Evolutionary conservation across 2,113 vertebrate genomes (phyloP).

Genomic region (Dolichotis patagonum): DNA sequence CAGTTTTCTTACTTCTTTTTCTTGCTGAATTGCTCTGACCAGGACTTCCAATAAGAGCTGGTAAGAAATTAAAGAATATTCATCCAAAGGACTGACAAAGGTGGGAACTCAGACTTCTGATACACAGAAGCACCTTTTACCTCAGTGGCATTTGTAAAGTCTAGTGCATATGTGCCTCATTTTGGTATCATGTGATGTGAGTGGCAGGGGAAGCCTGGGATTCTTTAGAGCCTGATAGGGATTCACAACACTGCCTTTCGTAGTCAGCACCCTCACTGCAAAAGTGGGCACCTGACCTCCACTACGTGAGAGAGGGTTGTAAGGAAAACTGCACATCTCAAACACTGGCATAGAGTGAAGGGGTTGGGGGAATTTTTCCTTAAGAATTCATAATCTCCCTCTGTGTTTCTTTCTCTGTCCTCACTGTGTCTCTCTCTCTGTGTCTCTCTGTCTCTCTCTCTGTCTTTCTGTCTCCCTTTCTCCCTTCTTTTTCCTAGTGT

Average conservation of each 20-base stretch:
- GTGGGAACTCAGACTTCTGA: background rate
- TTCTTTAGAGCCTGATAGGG: background rate
- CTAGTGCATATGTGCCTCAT: background rate
- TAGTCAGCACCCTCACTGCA: background rate
- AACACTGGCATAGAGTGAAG: background rate
- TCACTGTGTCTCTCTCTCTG: accelerated
- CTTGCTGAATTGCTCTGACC: background rate
- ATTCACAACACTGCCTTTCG: background rate
- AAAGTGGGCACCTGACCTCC: background rate
- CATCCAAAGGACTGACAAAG: background rate
- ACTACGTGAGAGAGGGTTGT: background rate
- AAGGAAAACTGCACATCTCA: background rate
- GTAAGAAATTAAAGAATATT: background rate
- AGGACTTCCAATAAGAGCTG: background rate
- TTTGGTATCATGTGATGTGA: background rate
- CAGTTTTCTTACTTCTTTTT: conserved; percentile 15
- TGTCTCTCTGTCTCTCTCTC: no score
- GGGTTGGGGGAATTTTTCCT: background rate
- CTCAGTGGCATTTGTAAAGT: background rate
- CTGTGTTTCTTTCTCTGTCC: background rate
- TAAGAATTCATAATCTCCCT: background rate
- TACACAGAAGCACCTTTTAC: background rate
- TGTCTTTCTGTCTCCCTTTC: no score
- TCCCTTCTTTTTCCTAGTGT: no score
- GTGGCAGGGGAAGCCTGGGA: background rate